Conservation (phyloP, 2,888 invertebrate species). For the Andrena trimmerana region DNA sequence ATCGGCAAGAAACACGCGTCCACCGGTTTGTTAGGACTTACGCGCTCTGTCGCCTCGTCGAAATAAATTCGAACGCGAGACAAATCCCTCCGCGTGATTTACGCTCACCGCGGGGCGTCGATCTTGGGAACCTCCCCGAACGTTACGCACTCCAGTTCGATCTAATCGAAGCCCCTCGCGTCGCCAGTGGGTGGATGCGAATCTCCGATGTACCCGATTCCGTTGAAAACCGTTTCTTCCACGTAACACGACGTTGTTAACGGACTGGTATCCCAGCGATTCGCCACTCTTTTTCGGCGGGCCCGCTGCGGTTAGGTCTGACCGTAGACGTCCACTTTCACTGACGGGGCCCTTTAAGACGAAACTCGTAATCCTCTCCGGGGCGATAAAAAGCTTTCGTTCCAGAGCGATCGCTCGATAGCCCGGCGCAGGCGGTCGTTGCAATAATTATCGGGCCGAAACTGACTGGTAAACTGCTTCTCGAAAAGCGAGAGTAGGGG, state of each 20-base stretch:
- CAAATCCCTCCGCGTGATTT: slow-evolving; percentile 31
- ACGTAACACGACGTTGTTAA: slow-evolving; percentile 21
- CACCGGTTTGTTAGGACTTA: slow-evolving; percentile 43
- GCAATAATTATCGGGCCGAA: slow-evolving; percentile 58
- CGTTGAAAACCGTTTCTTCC: background rate
- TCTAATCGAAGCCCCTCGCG: background rate
- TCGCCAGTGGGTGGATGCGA: background rate
- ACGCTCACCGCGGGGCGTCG: background rate
- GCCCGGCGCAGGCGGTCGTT: slow-evolving; percentile 19
- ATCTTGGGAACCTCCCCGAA: background rate
- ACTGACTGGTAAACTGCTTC: slow-evolving; percentile 40
- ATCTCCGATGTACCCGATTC: background rate
- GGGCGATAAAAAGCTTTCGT: slow-evolving; percentile 52
- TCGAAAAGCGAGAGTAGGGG: slow-evolving; percentile 35
- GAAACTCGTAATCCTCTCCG: slow-evolving; percentile 48
- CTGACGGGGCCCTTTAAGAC: slow-evolving; percentile 47
- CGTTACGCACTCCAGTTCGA: background rate
- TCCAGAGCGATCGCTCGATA: slow-evolving; percentile 43
- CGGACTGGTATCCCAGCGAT: background rate
- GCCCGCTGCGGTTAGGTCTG: slow-evolving; percentile 20
- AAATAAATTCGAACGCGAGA: slow-evolving; percentile 25
- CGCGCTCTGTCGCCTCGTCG: slow-evolving; percentile 24
- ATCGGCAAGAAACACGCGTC: slow-evolving; percentile 41
- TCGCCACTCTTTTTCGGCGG: slow-evolving; percentile 27
- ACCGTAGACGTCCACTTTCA: slow-evolving; percentile 34